Evolutionary conservation across 2,113 vertebrate genomes (phyloP), one percentile per base, ranked within the genome.

Genomic region (Sarotherodon lohbergeri): DNA sequence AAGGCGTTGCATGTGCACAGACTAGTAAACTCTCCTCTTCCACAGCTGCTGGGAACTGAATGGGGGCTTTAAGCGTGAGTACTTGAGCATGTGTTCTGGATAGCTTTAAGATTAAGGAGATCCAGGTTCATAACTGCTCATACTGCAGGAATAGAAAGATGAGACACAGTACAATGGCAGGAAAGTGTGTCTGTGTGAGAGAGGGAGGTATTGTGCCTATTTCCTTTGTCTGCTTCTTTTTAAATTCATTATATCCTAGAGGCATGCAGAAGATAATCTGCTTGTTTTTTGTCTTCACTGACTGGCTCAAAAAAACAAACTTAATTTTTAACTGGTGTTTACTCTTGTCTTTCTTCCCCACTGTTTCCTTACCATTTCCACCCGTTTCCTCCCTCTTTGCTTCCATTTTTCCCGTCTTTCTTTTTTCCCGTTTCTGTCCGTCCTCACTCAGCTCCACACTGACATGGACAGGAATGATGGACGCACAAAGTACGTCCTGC

Each of bases 401-500:
- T 8, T 22, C 59, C 82, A 41, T 81, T 68, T 61, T 6, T 1
- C 86, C 27, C 29, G 1, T 71, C 32, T 71, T 78, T 82, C 19
- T 43, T 22, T 17, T 41, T 48, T 8, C 27, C 27, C 34, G 3
- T 52, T 12, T 11, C 14, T 34, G 17, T 78, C 73, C 27, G 0
- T 52, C 16, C 9, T 13, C 86, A 7, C 29, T 73, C 85, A 98
- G 98, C 96, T 98, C 63, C 98, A 98, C 96, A 98, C 98, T 0
- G 98, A 98, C 88, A 97, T 97, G 95, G 98, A 98, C 94, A 94
- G 96, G 80, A 98, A 97, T 10, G 98, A 98, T 90, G 97, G 97
- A 83, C 97, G 97, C 81, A 97, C 97, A 86, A 98, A 97, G 87
- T 98, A 98, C 88, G 95, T 98, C 91, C 95, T 98, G 91, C 96